Conservation (phyloP, 2,888 invertebrate genomes). For the Callyntrura sp. region DNA sequence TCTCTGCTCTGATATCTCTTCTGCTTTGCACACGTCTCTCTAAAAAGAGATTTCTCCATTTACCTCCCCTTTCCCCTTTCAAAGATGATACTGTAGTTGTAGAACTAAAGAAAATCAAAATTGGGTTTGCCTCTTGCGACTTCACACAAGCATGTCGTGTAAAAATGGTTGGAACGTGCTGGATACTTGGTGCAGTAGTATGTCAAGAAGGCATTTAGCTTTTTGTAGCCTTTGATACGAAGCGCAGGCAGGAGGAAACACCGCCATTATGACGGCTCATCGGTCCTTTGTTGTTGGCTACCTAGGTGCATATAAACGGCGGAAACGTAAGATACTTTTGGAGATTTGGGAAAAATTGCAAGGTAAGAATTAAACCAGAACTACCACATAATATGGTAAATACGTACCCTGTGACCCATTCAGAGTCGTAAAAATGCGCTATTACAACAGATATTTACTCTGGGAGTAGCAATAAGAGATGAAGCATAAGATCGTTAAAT, state of each 20-base stretch:
- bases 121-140: conserved; percentile 26
- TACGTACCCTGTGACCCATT: no score
- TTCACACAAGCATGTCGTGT: conserved; percentile 1
- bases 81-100: no score
- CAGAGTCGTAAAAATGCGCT: no score
- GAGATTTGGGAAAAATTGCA: conserved; percentile 6
- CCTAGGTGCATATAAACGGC: background rate
- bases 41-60: no score
- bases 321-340: background rate
- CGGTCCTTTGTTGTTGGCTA: no score
- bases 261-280: no score
- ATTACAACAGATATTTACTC: no score
- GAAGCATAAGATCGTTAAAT: background rate
- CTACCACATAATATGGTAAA: conserved; percentile 9
- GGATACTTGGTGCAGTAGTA: no score
- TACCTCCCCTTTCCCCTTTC: no score
- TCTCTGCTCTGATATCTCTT: background rate
- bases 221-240: background rate
- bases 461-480: no score
- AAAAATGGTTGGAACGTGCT: conserved; percentile 27
- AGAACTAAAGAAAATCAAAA: conserved; percentile 14
- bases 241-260: no score
- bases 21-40: background rate
- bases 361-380: no score
- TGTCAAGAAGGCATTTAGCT: background rate